These are phyloP conservation scores for Nasua narica DNA, from an alignment of 2,797 vertebrate genomes.

Conservation along the genomic window DNA sequence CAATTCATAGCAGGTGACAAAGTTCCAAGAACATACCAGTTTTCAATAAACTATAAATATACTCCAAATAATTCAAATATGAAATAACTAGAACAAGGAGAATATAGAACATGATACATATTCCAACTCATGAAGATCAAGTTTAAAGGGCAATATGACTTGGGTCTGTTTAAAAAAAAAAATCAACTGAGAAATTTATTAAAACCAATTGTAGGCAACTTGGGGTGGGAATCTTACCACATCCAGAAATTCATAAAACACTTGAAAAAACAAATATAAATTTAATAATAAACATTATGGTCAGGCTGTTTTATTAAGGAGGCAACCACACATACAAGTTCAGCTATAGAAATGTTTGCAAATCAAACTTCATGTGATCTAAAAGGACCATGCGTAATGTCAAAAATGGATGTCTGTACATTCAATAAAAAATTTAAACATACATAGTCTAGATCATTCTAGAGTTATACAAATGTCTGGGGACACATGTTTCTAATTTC, in stretches of 20 bases:
- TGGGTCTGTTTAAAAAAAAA: not conserved
- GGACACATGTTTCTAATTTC: slow-evolving; percentile 44
- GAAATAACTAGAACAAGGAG: not conserved
- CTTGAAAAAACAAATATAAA: slow-evolving; percentile 72
- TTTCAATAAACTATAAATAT: not conserved
- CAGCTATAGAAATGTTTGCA: slow-evolving; percentile 66
- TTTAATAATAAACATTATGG: slow-evolving; percentile 70
- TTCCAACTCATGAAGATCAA: not conserved
- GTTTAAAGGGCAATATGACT: not conserved
- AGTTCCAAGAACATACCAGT: not conserved
- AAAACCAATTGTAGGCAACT: slow-evolving; percentile 38
- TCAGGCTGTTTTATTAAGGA: slow-evolving; percentile 67
- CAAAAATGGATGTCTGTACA: slow-evolving; percentile 70
- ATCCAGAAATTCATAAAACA: slow-evolving; percentile 70
- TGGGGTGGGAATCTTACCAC: not conserved
- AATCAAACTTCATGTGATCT: slow-evolving; percentile 59
- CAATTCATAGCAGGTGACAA: not conserved
- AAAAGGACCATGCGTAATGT: slow-evolving; percentile 72
- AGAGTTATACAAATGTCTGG: slow-evolving; percentile 69
- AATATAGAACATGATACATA: not conserved
- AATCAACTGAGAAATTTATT: slow-evolving; percentile 39
- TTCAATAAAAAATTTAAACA: slow-evolving; percentile 28
- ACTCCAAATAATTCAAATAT: not conserved
- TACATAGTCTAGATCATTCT: slow-evolving; percentile 65
- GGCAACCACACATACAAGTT: slow-evolving; percentile 66